phyloP scores from a whole-genome alignment of 2,888 invertebrate genomes.

The Parnassius smintheus region DNA sequence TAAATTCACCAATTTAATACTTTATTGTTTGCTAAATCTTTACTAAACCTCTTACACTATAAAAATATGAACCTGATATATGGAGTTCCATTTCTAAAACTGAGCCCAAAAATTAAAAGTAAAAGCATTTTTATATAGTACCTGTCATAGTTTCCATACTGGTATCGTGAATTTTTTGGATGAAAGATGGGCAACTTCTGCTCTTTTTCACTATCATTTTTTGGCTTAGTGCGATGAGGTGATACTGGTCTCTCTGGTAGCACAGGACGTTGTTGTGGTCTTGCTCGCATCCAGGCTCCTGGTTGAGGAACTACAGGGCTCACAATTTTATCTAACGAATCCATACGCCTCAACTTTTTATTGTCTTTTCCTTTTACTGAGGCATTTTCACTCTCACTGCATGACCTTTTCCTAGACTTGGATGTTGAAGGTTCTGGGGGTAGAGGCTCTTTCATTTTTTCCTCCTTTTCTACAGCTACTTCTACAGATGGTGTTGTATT shows the following conservation, averaged over 20 bases:
- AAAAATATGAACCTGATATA: neutral
- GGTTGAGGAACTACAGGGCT: slow-evolving; percentile 96
- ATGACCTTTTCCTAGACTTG: slow-evolving; percentile 72
- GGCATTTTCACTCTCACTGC: slow-evolving; percentile 79
- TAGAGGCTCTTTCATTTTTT: slow-evolving; percentile 61
- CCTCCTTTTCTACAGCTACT: slow-evolving; percentile 48
- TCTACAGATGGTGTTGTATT: slow-evolving; percentile 56
- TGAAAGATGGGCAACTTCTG: slow-evolving; percentile 84
- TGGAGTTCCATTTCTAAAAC: neutral
- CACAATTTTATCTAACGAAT: slow-evolving; percentile 92
- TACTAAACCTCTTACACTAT: too few species aligned
- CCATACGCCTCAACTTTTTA: slow-evolving; percentile 84
- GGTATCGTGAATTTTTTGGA: slow-evolving; percentile 89
- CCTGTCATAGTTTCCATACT: slow-evolving; percentile 97
- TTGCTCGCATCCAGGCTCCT: slow-evolving; percentile 88
- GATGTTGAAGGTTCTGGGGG: slow-evolving; percentile 66
- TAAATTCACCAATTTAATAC: too few species aligned
- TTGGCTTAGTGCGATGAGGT: slow-evolving; percentile 60
- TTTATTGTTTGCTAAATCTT: too few species aligned
- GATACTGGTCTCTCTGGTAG: slow-evolving; percentile 74
- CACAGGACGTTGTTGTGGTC: slow-evolving; percentile 58
- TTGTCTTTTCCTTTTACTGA: slow-evolving; percentile 76
- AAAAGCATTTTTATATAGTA: slow-evolving; percentile 39
- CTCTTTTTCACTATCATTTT: slow-evolving; percentile 60
- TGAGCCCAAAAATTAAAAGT: neutral